Base-by-base conservation (phyloP, 2,888 invertebrate species). In the Drosophila borealis region DNA sequence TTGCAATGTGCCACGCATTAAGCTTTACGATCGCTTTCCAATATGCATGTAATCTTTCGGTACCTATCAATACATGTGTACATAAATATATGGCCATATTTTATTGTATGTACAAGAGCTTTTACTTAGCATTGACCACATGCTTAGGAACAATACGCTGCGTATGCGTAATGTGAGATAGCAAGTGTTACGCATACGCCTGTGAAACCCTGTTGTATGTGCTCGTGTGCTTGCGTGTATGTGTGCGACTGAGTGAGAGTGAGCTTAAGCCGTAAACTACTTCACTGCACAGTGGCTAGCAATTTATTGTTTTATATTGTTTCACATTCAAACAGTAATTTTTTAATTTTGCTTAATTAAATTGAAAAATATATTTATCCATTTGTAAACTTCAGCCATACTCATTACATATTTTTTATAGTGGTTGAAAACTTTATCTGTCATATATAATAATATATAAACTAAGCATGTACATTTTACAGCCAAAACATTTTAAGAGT, bases 121-220 rank as follows among this genome's bases (percentile, higher is more conserved):
- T 72, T 21, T 53, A 45, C 49, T 44, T 45, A 33, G 48, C 50
- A 63, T 60, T 60, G 41, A 4, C 25, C 45, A 25, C 9, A 10
- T 17, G n/a, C 8, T 36, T 19, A 51, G 33, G 17, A 36, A 41
- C 5, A 21, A 48, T 51, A 78, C 67, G 57, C 68, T 62, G 88
- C 88, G 88, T 87, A 88, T 89, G 80, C 81, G 85, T 80, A 84
- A 81, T 83, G 50, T 67, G 51, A n/a, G 33, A 33, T 37, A 33
- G 36, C 21, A 70, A 68, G 77, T 72, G 74, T 88, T 76, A 76
- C 81, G 78, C 85, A 87, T 84, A 83, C 85, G 84, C 73, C 51
- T 21, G 64, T 29, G 50, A 25, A 53, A 55, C 57, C 42, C 44
- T 41, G 39, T 61, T 53, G 19, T 61, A 13, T 17, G 41, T 19